A percentile compares a stretch with the other conserved stretches of the same genome.
Evolutionary conservation across 92 coral and sea anemone genomes (phyloP).

Genomic region (Micromussa lordhowensis): DNA sequence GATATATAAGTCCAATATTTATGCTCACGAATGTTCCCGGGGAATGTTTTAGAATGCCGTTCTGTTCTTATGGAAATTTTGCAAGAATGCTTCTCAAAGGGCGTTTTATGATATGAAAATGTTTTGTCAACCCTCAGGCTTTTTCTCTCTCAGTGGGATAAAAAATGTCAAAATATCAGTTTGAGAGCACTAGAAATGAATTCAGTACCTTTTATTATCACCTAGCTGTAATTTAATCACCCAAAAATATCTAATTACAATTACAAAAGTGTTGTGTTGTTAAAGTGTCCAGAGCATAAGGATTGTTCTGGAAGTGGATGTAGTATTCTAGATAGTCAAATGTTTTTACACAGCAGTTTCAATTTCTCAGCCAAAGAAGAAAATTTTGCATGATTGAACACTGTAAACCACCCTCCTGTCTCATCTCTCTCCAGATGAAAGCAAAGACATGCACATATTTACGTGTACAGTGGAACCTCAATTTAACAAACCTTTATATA

Average conservation of each 20-base stretch:
- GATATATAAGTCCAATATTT: too few species aligned
- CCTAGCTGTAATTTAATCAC: slow-evolving; percentile 17
- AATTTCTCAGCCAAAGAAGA: background rate
- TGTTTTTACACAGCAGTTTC: background rate
- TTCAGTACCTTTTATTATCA: background rate
- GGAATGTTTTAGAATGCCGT: background rate
- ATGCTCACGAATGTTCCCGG: too few species aligned
- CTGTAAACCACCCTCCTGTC: too few species aligned
- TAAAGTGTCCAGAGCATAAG: too few species aligned
- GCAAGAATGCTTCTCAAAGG: background rate
- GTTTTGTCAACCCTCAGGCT: background rate
- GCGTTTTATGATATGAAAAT: background rate
- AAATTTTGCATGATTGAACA: background rate
- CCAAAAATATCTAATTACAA: background rate
- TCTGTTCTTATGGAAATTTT: background rate
- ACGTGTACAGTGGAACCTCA: too few species aligned
- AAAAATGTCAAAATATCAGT: background rate
- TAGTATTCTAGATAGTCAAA: background rate
- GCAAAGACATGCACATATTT: too few species aligned
- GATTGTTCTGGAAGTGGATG: too few species aligned
- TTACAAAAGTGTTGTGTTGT: background rate
- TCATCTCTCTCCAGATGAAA: too few species aligned
- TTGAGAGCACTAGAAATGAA: background rate
- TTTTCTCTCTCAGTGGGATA: background rate
- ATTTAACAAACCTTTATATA: too few species aligned